These are phyloP conservation scores for Prochilodus magdalenae DNA, from an alignment of 2,113 vertebrate genomes.

Conservation along the genomic window DNA sequence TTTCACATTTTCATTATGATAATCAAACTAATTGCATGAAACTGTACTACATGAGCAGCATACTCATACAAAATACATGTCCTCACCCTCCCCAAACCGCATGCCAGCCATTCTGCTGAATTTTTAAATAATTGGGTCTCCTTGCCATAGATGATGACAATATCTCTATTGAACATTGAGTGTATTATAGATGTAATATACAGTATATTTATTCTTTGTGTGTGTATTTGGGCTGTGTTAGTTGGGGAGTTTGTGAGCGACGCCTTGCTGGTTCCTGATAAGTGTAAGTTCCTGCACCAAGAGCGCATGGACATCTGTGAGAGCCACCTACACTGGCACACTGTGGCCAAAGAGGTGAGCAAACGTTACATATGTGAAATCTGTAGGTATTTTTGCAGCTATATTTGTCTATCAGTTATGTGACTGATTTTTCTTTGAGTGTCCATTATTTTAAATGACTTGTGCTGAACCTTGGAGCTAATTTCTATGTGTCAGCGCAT, in stretches of 20 bases:
- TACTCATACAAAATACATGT: no score
- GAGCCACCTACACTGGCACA: slow-evolving; percentile 98
- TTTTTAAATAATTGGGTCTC: no score
- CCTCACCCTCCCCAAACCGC: no score
- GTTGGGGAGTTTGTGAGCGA: slow-evolving; percentile 98
- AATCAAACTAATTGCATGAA: no score
- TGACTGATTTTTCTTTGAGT: no score
- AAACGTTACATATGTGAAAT: neutral
- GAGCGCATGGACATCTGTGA: slow-evolving; percentile 98
- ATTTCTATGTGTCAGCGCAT: no score
- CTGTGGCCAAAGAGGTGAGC: slow-evolving; percentile 94
- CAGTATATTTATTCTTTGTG: neutral
- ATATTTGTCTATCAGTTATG: no score
- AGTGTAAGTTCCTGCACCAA: slow-evolving; percentile 98
- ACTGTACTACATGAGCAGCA: no score
- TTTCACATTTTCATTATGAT: no score
- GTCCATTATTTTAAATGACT: no score
- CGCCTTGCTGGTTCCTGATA: slow-evolving; percentile 97
- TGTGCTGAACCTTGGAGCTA: no score
- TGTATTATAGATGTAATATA: neutral
- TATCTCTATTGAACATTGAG: neutral
- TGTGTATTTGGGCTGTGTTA: slow-evolving; percentile 57
- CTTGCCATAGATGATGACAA: neutral
- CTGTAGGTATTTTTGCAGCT: neutral
- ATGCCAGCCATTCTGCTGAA: no score